These are phyloP conservation scores for Lepidocyrtinus sp. DNA, from an alignment of 2,888 invertebrate species.

Conservation along the genomic window DNA sequence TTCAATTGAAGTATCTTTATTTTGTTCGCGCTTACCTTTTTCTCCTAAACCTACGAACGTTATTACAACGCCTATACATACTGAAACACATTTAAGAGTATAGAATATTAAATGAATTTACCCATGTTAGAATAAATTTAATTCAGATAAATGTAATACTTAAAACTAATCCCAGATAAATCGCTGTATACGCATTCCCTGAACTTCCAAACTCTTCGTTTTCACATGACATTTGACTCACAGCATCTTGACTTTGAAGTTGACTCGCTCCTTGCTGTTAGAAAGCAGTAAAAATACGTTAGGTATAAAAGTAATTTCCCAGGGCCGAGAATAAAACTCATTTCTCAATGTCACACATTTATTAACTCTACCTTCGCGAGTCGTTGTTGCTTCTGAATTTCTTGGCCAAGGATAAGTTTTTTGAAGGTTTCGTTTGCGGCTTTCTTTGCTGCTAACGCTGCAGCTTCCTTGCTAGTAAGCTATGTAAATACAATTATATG, in stretches of 20 bases:
- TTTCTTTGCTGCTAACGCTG: constrained; percentile 51
- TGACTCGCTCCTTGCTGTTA: constrained; percentile 24
- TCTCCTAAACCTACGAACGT: constrained; percentile 69
- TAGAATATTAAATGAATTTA: too few species aligned
- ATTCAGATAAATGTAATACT: too few species aligned
- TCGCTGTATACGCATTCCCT: constrained; percentile 64
- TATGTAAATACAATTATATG: constrained; percentile 7
- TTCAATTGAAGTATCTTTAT: not conserved
- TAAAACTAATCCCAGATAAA: constrained; percentile 69
- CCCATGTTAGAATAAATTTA: too few species aligned
- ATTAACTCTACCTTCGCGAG: constrained; percentile 42
- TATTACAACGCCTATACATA: constrained; percentile 67
- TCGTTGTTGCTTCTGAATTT: constrained; percentile 57
- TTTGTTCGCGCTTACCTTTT: constrained; percentile 58
- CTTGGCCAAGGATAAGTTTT: constrained; percentile 62
- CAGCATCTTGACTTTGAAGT: constrained; percentile 57
- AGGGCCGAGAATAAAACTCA: not conserved
- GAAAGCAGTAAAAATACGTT: not conserved
- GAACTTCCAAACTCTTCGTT: constrained; percentile 59
- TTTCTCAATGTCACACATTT: not conserved
- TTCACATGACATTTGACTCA: constrained; percentile 59
- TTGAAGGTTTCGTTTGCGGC: constrained; percentile 59
- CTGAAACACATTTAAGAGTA: constrained; percentile 44
- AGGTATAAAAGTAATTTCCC: not conserved
- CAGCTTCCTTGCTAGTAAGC: constrained; percentile 58